These are phyloP conservation scores for Batillaria attramentaria DNA, from an alignment of 1,140 invertebrate species.

Conservation along the genomic window DNA sequence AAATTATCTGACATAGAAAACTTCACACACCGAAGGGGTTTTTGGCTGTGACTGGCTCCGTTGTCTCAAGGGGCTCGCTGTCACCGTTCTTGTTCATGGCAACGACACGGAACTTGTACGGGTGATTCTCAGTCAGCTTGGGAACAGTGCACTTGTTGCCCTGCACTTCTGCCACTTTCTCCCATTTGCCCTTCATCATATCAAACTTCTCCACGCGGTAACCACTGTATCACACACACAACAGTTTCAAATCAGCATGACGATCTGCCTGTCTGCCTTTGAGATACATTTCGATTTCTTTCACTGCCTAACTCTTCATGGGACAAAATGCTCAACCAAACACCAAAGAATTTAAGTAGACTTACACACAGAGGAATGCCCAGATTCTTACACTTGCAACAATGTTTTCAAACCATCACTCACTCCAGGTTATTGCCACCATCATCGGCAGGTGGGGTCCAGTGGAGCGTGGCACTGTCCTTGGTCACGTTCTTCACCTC, in stretches of 20 bases:
- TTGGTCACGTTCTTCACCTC: conserved; percentile 75
- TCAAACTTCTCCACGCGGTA: conserved; percentile 97
- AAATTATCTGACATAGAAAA: too few species aligned
- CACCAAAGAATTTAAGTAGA: too few species aligned
- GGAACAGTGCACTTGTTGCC: conserved; percentile 58
- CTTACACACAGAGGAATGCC: too few species aligned
- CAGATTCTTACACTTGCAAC: not conserved
- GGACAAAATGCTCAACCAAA: too few species aligned
- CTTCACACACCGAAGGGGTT: conserved; percentile 95
- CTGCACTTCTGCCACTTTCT: conserved; percentile 78
- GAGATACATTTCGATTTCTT: too few species aligned
- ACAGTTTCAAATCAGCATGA: not conserved
- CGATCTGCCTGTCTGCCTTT: too few species aligned
- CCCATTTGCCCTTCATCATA: conserved; percentile 92
- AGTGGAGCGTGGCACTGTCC: conserved; percentile 84
- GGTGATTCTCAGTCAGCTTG: conserved; percentile 92
- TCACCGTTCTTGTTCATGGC: conserved; percentile 98
- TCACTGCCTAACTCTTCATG: too few species aligned
- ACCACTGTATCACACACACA: conserved; percentile 82
- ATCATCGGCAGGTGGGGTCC: conserved; percentile 93
- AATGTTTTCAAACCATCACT: conserved; percentile 29
- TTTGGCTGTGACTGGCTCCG: conserved; percentile 91
- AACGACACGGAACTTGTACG: conserved; percentile 89
- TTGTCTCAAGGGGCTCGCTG: conserved; percentile 91
- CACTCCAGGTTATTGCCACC: conserved; percentile 92